Evolutionary conservation across 1,140 invertebrate species (phyloP), one percentile per base, ranked within the genome.

Genomic region (Drosophila quadrilineata): DNA sequence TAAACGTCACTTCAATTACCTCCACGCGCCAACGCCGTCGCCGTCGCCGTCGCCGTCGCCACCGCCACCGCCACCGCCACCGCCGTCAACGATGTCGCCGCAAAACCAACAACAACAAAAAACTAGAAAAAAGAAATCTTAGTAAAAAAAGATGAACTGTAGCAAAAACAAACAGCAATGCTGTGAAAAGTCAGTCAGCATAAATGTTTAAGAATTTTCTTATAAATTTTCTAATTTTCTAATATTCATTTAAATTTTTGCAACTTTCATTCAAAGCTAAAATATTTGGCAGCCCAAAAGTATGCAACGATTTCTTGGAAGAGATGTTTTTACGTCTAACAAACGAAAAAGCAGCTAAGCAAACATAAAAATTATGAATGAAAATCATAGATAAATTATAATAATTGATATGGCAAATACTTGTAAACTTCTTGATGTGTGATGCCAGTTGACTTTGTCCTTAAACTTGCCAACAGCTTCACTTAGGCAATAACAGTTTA

Each of bases 1-100:
- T 84, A 84, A 84, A 84, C 77, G 77, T 84, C 77, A 85, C 77
- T 84, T 84, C 77, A 84, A 84, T 84, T 84, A 84, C 77, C 77
- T 84, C 77, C 77, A 84, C 79, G 77, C 77, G 77, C 77, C 65
- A 84, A 85, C 77, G 79, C 79, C 62, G 54, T 45, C 70, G 49
- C 29, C 70, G 48, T 36, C 66, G 49, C 26, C 54, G 54, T 28
- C 60, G 26, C 48, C 33, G 74, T 71, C 67, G 62, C 73, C 77
- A 57, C 73, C 77, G 77, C 77, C 65, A 84, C 77, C 77, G 79
- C 79, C 62, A 50, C 49, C 70, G 49, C 29, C 70, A 41, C 43
- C 66, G 49, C 26, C 54, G 54, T 28, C n/a, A n/a, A n/a, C 60
- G 26, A 53, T 29, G 74, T 71, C 67, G 62, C 73, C 77, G 60